A percentile compares a stretch with the other conserved stretches of the same genome.
These are phyloP conservation scores for Epinotia brunnichana DNA, from an alignment of 2,888 invertebrate species.

Conservation along the genomic window DNA sequence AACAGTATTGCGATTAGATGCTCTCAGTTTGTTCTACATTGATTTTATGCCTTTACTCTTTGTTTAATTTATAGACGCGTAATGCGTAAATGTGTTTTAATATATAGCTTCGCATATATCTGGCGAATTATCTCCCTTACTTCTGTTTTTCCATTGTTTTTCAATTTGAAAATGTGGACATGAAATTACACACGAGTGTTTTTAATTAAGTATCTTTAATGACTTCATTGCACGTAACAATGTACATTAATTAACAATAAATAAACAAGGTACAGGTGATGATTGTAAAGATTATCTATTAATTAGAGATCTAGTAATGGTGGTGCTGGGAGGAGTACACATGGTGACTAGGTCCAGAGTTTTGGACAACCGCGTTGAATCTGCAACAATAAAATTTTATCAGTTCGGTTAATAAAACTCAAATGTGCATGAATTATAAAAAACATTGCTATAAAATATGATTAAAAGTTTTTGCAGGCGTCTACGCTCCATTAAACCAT, in stretches of 20 bases:
- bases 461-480: too few relatives aligned
- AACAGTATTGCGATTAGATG: not conserved
- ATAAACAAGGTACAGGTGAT: conserved; percentile 61
- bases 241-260: conserved; percentile 58
- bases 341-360: conserved; percentile 79
- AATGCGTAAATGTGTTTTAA: too few relatives aligned
- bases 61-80: too few relatives aligned
- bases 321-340: conserved; percentile 74
- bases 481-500: too few relatives aligned
- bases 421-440: not conserved
- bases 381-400: conserved; percentile 60
- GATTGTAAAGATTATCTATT: conserved; percentile 47
- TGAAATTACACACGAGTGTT: not conserved
- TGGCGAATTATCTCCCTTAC: too few relatives aligned
- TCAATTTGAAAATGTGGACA: not conserved
- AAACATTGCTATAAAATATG: too few relatives aligned
- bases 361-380: conserved; percentile 80
- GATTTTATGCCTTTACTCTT: too few relatives aligned
- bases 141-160: too few relatives aligned
- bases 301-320: conserved; percentile 61
- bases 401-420: not conserved
- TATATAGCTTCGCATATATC: too few relatives aligned
- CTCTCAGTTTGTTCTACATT: too few relatives aligned
- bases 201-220: conserved; percentile 42
- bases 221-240: conserved; percentile 52